Evolutionary conservation across 2,113 vertebrate species (phyloP).

Genomic region (Callipepla squamata): DNA sequence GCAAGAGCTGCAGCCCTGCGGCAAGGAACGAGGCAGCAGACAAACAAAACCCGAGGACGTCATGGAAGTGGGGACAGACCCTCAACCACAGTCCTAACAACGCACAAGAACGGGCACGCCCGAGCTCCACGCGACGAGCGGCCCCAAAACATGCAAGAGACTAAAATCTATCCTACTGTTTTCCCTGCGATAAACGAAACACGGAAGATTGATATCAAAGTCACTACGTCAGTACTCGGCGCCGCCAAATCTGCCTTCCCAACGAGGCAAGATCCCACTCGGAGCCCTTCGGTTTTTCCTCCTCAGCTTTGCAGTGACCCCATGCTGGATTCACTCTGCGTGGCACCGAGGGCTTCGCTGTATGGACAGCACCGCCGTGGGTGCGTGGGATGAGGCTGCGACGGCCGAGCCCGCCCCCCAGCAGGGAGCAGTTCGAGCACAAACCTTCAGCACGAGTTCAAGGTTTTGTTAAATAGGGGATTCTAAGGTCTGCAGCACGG

Average conservation of each 20-base stretch:
- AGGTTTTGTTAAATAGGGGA: conserved; percentile 59
- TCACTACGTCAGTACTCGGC: conserved; percentile 66
- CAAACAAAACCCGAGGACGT: conserved; percentile 54
- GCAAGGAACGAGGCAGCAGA: neutral
- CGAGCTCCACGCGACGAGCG: conserved; percentile 66
- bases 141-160: conserved; percentile 73
- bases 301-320: conserved; percentile 67
- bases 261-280: conserved; percentile 2
- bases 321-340: neutral
- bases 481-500: conserved; percentile 2
- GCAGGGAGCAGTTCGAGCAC: conserved; percentile 53
- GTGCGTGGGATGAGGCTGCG: neutral
- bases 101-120: conserved; percentile 68
- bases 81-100: conserved; percentile 57
- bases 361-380: neutral
- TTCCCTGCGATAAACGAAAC: conserved; percentile 62
- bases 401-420: conserved; percentile 38
- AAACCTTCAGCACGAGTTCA: conserved; percentile 62
- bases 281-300: neutral
- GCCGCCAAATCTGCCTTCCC: conserved; percentile 3
- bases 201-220: conserved; percentile 48
- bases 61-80: conserved; percentile 68
- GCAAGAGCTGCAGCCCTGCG: conserved; percentile 25
- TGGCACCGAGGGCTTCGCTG: conserved; percentile 10
- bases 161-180: conserved; percentile 62